Evolutionary conservation across 2,113 vertebrate species (phyloP).

Genomic region (Vidua macroura): DNA sequence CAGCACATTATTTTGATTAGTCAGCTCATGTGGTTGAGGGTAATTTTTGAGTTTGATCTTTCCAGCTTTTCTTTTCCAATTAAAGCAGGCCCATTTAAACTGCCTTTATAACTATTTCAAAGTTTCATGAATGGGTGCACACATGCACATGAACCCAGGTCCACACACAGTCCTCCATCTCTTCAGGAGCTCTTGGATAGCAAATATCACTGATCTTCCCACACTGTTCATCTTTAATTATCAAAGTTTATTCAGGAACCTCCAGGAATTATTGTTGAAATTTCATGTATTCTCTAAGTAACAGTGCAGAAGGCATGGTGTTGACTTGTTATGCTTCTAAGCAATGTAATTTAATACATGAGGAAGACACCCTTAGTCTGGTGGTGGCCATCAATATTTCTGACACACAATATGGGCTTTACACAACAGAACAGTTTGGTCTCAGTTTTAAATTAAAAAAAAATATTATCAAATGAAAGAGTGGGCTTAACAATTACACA

Average conservation of each 20-base stretch:
- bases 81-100: not conserved
- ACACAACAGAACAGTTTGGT: conserved; percentile 28
- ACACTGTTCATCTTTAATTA: not conserved
- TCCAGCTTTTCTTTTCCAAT: conserved; percentile 1
- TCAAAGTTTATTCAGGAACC: not conserved
- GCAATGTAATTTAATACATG: conserved; percentile 54
- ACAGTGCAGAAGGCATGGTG: conserved; percentile 10
- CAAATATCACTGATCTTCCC: not conserved
- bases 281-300: not conserved
- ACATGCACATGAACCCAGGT: not conserved
- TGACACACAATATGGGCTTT: conserved; percentile 35
- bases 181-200: not conserved
- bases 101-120: not conserved
- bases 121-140: not conserved
- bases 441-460: conserved; percentile 36
- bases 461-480: conserved; percentile 59
- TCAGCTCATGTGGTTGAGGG: not conserved
- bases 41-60: not conserved
- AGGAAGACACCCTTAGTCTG: conserved; percentile 35
- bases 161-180: not conserved
- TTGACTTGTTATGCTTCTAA: conserved; percentile 33
- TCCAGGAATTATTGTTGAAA: not conserved
- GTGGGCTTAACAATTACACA: conserved; percentile 25
- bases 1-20: conserved; percentile 15
- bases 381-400: conserved; percentile 55